Percentiles rank a stretch among this genome's conserved stretches.
Conservation (phyloP, 2,888 invertebrate species). For the Caenorhabditis japonica region DNA sequence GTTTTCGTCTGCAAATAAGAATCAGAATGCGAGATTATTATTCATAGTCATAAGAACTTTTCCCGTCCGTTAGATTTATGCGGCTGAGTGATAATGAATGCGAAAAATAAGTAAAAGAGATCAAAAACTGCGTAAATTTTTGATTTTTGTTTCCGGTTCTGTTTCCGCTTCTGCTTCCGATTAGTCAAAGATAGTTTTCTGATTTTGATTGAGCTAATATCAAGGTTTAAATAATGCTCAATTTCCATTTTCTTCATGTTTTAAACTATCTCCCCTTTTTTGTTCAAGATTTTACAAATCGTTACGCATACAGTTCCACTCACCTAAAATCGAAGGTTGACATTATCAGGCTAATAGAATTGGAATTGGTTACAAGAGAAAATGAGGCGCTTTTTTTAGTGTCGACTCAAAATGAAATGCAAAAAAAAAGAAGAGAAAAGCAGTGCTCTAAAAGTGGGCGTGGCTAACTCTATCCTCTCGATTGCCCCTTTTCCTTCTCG, state of each 20-base stretch:
- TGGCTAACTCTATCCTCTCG: conserved; percentile 10
- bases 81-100: no score
- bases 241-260: no score
- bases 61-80: no score
- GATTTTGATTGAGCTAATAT: conserved; percentile 4
- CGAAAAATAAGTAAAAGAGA: no score
- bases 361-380: neutral
- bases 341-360: conserved; percentile 12
- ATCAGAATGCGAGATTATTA: no score
- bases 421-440: conserved; percentile 18
- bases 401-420: conserved; percentile 14
- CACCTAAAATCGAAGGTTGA: conserved; percentile 37
- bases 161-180: conserved; percentile 13
- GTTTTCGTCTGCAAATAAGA: conserved; percentile 33
- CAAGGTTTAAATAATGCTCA: conserved; percentile 15
- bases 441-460: conserved; percentile 41
- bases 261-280: neutral
- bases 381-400: conserved; percentile 1
- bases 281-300: neutral
- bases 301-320: neutral
- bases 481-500: neutral
- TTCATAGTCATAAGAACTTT: no score
- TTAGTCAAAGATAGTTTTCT: no score
- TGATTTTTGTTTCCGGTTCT: conserved; percentile 25
- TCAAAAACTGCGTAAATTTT: conserved; percentile 12